phyloP scores from a whole-genome alignment of 2,888 invertebrate genomes.

The Acrocyrtus sp. region DNA sequence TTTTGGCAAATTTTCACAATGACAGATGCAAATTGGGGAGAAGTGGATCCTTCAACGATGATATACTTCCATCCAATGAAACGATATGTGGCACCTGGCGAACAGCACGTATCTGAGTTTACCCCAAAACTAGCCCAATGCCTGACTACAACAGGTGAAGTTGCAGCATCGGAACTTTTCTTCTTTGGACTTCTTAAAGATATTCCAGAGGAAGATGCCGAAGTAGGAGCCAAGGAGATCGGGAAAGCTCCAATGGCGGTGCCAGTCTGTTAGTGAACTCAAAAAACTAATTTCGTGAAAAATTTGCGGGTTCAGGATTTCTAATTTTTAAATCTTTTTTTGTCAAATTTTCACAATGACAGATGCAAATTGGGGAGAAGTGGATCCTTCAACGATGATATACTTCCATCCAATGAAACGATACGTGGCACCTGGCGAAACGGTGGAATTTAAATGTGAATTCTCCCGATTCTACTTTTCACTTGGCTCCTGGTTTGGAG shows the following conservation, averaged over 20 bases:
- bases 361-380: slow-evolving; percentile 35
- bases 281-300: too few species aligned
- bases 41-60: too few species aligned
- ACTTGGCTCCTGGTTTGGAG: slow-evolving; percentile 34
- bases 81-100: too few species aligned
- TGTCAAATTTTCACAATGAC: too few species aligned
- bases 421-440: neutral
- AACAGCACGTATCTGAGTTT: too few species aligned
- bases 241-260: neutral
- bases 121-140: too few species aligned
- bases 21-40: too few species aligned
- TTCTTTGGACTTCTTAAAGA: slow-evolving; percentile 20
- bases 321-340: too few species aligned
- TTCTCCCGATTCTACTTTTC: slow-evolving; percentile 35
- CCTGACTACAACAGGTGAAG: too few species aligned
- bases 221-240: neutral
- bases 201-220: slow-evolving; percentile 21
- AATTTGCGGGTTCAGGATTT: too few species aligned
- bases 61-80: too few species aligned
- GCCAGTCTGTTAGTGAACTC: slow-evolving; percentile 24
- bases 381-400: slow-evolving; percentile 18
- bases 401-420: slow-evolving; percentile 8
- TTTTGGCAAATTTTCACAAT: too few species aligned
- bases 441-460: slow-evolving; percentile 22
- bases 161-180: slow-evolving; percentile 33